phyloP scores from a whole-genome alignment of 1,140 invertebrate genomes.

The Papilio glaucus region DNA sequence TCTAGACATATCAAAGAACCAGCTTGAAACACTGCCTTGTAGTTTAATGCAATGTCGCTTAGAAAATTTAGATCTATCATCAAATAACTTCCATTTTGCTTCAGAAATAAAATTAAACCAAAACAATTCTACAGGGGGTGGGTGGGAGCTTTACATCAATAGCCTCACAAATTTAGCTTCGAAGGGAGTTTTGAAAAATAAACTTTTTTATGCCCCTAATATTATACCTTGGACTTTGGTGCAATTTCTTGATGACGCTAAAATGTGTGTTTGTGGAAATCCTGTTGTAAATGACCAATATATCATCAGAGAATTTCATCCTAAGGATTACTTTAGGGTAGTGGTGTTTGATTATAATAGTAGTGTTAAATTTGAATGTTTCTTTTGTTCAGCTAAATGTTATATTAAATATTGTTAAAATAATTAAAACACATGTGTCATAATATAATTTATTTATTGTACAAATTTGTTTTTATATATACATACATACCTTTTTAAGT shows the following conservation, averaged over 20 bases:
- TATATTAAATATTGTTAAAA: constrained; percentile 50
- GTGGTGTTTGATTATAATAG: constrained; percentile 73
- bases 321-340: constrained; percentile 74
- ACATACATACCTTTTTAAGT: constrained; percentile 22
- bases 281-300: constrained; percentile 83
- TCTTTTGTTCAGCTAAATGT: constrained; percentile 85
- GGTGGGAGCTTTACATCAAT: constrained; percentile 74
- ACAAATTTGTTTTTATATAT: constrained; percentile 19
- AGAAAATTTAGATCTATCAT: constrained; percentile 83
- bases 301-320: constrained; percentile 64
- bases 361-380: constrained; percentile 84
- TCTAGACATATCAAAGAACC: constrained; percentile 82
- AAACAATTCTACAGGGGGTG: constrained; percentile 52
- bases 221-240: constrained; percentile 85
- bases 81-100: constrained; percentile 79
- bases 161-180: constrained; percentile 66
- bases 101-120: constrained; percentile 54
- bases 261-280: constrained; percentile 85
- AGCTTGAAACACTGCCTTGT: constrained; percentile 82
- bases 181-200: constrained; percentile 69
- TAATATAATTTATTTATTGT: constrained; percentile 23
- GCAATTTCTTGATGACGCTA: constrained; percentile 85
- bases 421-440: constrained; percentile 30
- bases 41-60: constrained; percentile 83
- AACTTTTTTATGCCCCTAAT: constrained; percentile 83